Evolutionary conservation across 2,888 invertebrate genomes (phyloP), one percentile per base, ranked within the genome.

Genomic region (Pantelozetes paolii): DNA sequence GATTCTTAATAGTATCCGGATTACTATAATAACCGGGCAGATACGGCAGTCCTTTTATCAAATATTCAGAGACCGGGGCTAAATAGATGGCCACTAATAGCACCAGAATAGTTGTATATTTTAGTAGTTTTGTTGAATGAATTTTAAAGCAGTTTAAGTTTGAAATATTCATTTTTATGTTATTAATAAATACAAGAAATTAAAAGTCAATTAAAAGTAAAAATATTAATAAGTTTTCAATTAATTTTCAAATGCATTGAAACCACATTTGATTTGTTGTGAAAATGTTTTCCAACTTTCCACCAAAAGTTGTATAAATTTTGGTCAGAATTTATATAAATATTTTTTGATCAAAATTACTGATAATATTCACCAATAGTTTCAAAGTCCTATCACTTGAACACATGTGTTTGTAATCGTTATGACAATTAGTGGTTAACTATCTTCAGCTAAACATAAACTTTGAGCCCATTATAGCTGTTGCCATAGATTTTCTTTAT

Each of bases 151-250:
- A 6, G 20, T 28, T 57, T 28, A 57, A 18, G 13, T 13, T 57
- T 57, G 57, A 26, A 57, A 26, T 26, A 57, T 57, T 57, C 57
- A 57, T 57, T 8, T 8, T 57, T 11, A 48, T 48, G 48, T 48
- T 1, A 45, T 45, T 45, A 20, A 20, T 45, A 45, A 45, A 3
- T 18, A 45, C 40, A 48, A n/a, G 1, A 20, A 48, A n/a, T 9
- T n/a, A 6, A n/a, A 48, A 48, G 6, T 40, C 6, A 40, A 9
- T 40, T 40, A 45, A n/a, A n/a, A n/a, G n/a, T n/a, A n/a, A n/a
- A n/a, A n/a, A n/a, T n/a, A n/a, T n/a, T n/a, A n/a, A n/a, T n/a
- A 45, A 18, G 13, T n/a, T n/a, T 48, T 48, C 48, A 48, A 48
- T 48, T 40, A 40, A 9, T 40, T 40, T 40, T 40, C 40, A 11